These are phyloP conservation scores for Cotesia glomerata DNA, from an alignment of 1,140 invertebrate genomes.

Conservation along the genomic window DNA sequence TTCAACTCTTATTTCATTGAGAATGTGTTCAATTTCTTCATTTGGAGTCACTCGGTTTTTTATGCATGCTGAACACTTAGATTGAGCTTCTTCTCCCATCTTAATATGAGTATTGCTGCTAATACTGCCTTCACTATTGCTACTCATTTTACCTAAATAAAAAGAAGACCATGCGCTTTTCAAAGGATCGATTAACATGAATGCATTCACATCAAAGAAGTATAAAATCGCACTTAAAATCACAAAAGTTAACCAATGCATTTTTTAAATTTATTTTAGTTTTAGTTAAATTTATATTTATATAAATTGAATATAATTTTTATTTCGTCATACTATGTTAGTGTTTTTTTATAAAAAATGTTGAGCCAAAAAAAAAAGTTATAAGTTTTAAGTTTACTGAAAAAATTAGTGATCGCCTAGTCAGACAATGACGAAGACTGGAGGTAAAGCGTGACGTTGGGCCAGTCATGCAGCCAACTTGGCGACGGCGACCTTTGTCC, in stretches of 20 bases:
- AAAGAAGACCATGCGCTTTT: conserved; percentile 47
- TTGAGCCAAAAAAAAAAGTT: neutral
- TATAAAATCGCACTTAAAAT: conserved; percentile 32
- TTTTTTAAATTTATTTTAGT: conserved; percentile 33
- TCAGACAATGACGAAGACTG: conserved; percentile 49
- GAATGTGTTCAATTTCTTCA: conserved; percentile 47
- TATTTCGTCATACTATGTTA: neutral
- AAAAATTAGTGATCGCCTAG: conserved; percentile 28
- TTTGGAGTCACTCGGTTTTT: conserved; percentile 46
- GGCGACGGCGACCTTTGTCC: conserved; percentile 54
- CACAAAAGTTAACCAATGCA: conserved; percentile 9
- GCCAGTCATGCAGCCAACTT: conserved; percentile 50
- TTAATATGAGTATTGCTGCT: neutral
- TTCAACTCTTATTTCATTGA: conserved; percentile 72
- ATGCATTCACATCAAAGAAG: conserved; percentile 6
- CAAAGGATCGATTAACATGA: conserved; percentile 47
- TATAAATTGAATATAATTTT: neutral
- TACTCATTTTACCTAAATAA: conserved; percentile 38
- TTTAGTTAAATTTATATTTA: conserved; percentile 11
- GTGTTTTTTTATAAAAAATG: no score
- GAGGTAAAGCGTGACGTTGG: conserved; percentile 49
- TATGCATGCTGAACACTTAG: conserved; percentile 47
- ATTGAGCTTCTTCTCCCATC: conserved; percentile 10
- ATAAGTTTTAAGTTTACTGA: neutral
- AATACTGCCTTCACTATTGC: neutral